phyloP scores from a whole-genome alignment of 53 echinoderm and acorn worm genomes.

The Temnopleurus reevesii region DNA sequence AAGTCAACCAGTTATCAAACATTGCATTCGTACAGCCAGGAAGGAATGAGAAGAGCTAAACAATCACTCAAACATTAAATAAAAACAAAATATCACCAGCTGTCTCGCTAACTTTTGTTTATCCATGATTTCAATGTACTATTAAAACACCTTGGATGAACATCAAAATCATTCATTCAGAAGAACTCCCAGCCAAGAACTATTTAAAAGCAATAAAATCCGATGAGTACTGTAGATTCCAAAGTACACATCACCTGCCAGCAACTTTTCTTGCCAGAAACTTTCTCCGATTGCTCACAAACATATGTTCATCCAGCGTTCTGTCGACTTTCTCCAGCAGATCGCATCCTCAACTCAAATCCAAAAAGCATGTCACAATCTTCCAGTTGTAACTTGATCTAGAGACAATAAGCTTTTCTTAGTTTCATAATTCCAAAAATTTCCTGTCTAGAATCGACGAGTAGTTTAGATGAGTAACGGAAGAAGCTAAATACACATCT shows the following conservation, averaged over 20 bases:
- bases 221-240: not conserved
- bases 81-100: not conserved
- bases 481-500: not conserved
- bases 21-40: not conserved
- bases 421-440: not conserved
- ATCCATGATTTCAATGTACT: not conserved
- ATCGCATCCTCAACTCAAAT: not conserved
- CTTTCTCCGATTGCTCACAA: not conserved
- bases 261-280: not conserved
- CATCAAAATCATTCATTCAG: not conserved
- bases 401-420: not conserved
- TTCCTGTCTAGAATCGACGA: not conserved
- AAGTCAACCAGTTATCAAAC: not conserved
- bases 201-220: not conserved
- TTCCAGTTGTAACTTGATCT: not conserved
- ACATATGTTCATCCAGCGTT: not conserved
- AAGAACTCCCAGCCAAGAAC: not conserved
- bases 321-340: not conserved
- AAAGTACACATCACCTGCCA: not conserved
- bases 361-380: not conserved
- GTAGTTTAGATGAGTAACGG: too few relatives aligned
- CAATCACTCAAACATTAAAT: not conserved
- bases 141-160: not conserved
- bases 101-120: not conserved
- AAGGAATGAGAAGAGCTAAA: not conserved